These are phyloP conservation scores for Arizona elegans DNA, from an alignment of 2,113 vertebrate genomes.

Conservation along the genomic window DNA sequence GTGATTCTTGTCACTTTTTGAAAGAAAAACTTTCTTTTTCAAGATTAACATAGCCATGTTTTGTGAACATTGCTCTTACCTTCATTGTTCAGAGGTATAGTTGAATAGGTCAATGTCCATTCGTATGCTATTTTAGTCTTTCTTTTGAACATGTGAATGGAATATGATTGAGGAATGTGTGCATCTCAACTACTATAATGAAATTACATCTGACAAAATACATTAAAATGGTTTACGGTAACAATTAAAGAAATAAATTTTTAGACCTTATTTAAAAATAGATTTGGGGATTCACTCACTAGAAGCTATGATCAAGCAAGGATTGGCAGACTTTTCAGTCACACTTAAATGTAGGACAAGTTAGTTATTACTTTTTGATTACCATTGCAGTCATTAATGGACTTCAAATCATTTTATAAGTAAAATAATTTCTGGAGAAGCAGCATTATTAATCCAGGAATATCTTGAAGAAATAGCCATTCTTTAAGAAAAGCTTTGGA, in stretches of 20 bases:
- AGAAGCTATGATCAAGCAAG: background rate
- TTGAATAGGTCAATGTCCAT: background rate
- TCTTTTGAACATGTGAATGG: background rate
- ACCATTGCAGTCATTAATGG: background rate
- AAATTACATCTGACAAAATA: background rate
- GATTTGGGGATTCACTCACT: background rate
- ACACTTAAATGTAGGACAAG: background rate
- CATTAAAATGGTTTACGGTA: background rate
- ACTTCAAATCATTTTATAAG: background rate
- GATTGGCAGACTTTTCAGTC: background rate
- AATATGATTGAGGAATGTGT: background rate
- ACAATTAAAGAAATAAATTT: background rate
- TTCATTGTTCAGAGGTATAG: background rate
- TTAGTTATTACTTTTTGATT: background rate
- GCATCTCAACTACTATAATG: background rate
- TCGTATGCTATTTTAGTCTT: background rate
- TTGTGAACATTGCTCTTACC: background rate
- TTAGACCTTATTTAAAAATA: background rate
- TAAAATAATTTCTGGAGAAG: background rate
- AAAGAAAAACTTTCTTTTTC: background rate
- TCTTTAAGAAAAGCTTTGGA: background rate
- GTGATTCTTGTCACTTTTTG: background rate
- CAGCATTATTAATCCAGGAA: background rate
- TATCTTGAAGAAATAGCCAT: background rate
- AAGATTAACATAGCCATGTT: background rate